phyloP scores from a whole-genome alignment of 2,888 invertebrate species.

The Seladonia tumulorum region DNA sequence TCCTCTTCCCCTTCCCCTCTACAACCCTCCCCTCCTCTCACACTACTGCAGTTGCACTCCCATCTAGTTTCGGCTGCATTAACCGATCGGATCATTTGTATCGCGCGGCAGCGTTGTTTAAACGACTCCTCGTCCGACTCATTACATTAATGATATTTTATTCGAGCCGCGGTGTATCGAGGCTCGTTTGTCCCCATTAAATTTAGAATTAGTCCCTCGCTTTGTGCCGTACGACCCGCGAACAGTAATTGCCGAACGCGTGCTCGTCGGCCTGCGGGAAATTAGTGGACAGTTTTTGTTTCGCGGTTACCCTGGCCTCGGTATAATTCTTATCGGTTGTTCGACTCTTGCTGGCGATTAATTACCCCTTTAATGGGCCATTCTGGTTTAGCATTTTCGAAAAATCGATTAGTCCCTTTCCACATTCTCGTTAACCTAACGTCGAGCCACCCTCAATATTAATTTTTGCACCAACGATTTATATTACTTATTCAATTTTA shows the following conservation, averaged over 20 bases:
- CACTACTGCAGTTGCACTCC: background rate
- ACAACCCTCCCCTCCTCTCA: too few species aligned
- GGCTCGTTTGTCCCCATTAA: conserved; percentile 32
- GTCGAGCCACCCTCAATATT: too few species aligned
- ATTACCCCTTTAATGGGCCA: background rate
- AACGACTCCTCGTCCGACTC: conserved; percentile 47
- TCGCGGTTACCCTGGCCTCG: background rate
- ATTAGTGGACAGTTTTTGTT: background rate
- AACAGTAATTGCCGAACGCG: background rate
- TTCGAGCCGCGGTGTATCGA: conserved; percentile 1
- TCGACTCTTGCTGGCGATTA: background rate
- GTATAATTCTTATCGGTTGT: background rate
- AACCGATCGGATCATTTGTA: conserved; percentile 48
- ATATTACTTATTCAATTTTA: too few species aligned
- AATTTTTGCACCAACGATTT: too few species aligned
- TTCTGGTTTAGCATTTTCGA: too few species aligned
- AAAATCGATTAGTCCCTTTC: too few species aligned
- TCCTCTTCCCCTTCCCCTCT: background rate
- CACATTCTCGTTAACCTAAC: background rate
- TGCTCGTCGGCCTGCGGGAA: background rate
- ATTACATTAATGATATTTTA: conserved; percentile 55
- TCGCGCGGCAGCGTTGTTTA: conserved; percentile 34
- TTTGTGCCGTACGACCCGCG: conserved; percentile 5
- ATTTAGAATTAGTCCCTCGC: conserved; percentile 28
- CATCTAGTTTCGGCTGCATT: conserved; percentile 41